Evolutionary conservation across 2,113 vertebrate genomes (phyloP).

Genomic region (Chloropsis cyanopogon): DNA sequence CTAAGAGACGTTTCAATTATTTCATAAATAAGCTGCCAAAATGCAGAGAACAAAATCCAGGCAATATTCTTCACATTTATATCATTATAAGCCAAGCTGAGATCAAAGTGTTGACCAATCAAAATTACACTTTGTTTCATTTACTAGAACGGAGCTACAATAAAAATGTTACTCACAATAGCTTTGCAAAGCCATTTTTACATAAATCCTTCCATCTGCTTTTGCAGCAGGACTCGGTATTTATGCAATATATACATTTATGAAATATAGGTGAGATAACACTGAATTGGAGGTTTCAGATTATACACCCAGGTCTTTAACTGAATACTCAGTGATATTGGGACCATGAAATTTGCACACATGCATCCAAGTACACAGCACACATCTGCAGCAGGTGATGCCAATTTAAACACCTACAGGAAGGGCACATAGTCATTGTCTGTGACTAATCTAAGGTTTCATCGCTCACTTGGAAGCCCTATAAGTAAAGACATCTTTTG

Average conservation of each 20-base stretch:
- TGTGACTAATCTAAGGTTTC: background rate
- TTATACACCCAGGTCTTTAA: background rate
- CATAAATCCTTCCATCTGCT: background rate
- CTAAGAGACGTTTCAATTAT: background rate
- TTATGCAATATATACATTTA: background rate
- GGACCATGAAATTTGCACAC: background rate
- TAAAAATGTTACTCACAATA: background rate
- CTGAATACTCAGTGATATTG: background rate
- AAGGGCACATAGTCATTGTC: background rate
- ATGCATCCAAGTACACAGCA: background rate
- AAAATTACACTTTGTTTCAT: background rate
- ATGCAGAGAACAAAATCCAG: constrained; percentile 4
- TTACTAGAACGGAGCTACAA: background rate
- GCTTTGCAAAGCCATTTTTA: background rate
- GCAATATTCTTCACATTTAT: background rate
- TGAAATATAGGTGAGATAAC: background rate
- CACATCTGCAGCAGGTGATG: background rate
- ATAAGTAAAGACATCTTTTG: background rate
- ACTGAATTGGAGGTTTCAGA: background rate
- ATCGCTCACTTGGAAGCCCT: background rate
- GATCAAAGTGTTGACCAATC: background rate
- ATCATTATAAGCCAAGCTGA: background rate
- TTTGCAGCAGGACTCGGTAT: background rate
- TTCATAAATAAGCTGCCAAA: constrained; percentile 9
- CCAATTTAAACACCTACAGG: background rate